Base-by-base conservation (phyloP, 2,797 vertebrate genomes). In the Sylvilagus floridanus region DNA sequence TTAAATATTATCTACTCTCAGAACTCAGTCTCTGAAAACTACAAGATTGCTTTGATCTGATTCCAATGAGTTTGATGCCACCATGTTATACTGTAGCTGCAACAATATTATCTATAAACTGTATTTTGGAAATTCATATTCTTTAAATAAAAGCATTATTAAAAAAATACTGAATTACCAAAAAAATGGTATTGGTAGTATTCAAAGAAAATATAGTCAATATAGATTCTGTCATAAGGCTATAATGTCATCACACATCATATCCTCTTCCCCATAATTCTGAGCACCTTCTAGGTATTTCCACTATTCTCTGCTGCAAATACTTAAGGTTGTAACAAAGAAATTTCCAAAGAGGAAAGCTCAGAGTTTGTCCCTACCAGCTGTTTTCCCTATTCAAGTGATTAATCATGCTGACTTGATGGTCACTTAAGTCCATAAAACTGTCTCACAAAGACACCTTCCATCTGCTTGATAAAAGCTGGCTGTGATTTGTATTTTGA, bases 371-470 rank as follows among this genome's bases (percentile, higher is more conserved):
- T 82, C 62, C 76, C 76, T 35, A 47, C 37, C 17, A 73, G 10
- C 17, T 63, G 17, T 84, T 91, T 96, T 87, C 30, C n/a, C 71
- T 77, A 65, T 57, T 92, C 62, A 19, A 52, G 62, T 71, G 63
- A 93, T 91, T 92, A 83, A 92, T 95, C 75, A 52, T 35, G 62
- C 24, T 90, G 82, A 89, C 75, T 66, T 79, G 66, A 87, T 75
- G 19, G 83, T 76, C 72, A 89, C 78, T 84, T 96, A 88, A 90
- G 85, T 73, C 68, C 52, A 10, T 95, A 92, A 95, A 94, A 79
- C 57, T 90, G 62, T 81, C 93, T 95, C 63, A n/a, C 68, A 88
- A 90, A 95, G 62, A 62, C 24, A 69, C 24, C 66, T 60, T 65
- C 47, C 35, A 71, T 68, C 28, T 60, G 60, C 57, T 68, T 81